These are phyloP conservation scores for Muschampia plurimacula DNA, from an alignment of 2,888 invertebrate genomes.

Conservation along the genomic window DNA sequence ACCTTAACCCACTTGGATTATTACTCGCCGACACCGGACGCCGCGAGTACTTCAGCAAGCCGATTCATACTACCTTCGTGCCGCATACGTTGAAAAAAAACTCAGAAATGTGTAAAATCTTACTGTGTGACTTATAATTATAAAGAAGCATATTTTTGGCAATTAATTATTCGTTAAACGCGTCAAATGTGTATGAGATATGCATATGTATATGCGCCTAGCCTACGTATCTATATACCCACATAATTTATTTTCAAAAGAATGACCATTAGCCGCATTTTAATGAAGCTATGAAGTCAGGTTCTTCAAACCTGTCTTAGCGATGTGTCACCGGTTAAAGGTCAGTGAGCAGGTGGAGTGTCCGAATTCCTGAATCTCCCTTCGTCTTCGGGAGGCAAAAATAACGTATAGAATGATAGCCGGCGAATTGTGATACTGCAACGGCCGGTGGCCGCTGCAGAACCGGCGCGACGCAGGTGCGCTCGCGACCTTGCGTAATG, in stretches of 20 bases:
- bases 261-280: neutral
- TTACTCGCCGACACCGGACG: conserved; percentile 72
- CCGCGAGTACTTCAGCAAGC: conserved; percentile 64
- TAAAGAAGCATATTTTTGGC: neutral
- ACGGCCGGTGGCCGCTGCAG: conserved; percentile 65
- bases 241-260: neutral
- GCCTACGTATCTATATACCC: too few relatives aligned
- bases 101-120: conserved; percentile 10
- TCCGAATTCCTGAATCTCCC: conserved; percentile 60
- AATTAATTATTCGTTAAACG: neutral
- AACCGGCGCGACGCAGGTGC: conserved; percentile 70
- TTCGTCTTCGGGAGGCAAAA: conserved; percentile 56
- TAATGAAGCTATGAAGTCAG: neutral
- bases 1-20: conserved; percentile 86
- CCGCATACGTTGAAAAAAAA: conserved; percentile 44
- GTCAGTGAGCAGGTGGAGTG: conserved; percentile 57
- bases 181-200: neutral
- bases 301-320: conserved; percentile 7
- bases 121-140: neutral
- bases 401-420: conserved; percentile 58
- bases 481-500: conserved; percentile 80
- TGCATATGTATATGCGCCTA: too few relatives aligned
- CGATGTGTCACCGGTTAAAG: conserved; percentile 34
- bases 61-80: conserved; percentile 58
- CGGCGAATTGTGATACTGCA: neutral